These are phyloP conservation scores for Electrophaes corylata DNA, from an alignment of 2,888 invertebrate species.

Conservation along the genomic window DNA sequence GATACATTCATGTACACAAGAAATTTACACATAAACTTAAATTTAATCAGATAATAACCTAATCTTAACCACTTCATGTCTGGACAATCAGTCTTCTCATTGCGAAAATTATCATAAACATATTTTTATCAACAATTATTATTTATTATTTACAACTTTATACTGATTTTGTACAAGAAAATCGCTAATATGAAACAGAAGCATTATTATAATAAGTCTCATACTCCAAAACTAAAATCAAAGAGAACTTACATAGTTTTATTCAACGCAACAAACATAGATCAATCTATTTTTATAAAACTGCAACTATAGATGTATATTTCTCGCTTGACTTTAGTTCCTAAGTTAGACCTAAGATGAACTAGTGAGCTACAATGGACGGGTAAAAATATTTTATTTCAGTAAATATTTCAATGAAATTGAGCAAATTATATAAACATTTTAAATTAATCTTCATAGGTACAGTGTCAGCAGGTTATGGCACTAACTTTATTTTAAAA, in stretches of 20 bases:
- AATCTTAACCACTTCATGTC: slow-evolving; percentile 75
- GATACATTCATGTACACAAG: slow-evolving; percentile 53
- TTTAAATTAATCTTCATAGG: slow-evolving; percentile 38
- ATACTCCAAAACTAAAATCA: background rate
- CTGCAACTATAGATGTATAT: no score
- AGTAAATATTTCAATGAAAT: slow-evolving; percentile 37
- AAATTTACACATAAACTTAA: slow-evolving; percentile 70
- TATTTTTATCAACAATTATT: slow-evolving; percentile 55
- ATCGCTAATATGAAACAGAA: slow-evolving; percentile 26
- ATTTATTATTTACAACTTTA: slow-evolving; percentile 66
- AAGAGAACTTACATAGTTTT: background rate
- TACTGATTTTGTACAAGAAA: slow-evolving; percentile 55
- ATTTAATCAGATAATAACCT: slow-evolving; percentile 69
- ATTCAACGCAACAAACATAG: background rate
- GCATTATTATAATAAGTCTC: background rate
- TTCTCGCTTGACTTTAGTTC: background rate
- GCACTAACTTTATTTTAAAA: slow-evolving; percentile 58
- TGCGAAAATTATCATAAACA: slow-evolving; percentile 79
- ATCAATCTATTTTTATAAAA: no score
- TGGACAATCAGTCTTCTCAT: slow-evolving; percentile 83
- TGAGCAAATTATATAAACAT: slow-evolving; percentile 63
- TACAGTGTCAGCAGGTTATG: slow-evolving; percentile 61
- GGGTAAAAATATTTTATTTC: slow-evolving; percentile 34
- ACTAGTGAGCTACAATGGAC: slow-evolving; percentile 60
- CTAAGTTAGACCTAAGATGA: slow-evolving; percentile 5